Base-by-base conservation (phyloP, 2,797 vertebrate species). In the Manis crassicaudata region DNA sequence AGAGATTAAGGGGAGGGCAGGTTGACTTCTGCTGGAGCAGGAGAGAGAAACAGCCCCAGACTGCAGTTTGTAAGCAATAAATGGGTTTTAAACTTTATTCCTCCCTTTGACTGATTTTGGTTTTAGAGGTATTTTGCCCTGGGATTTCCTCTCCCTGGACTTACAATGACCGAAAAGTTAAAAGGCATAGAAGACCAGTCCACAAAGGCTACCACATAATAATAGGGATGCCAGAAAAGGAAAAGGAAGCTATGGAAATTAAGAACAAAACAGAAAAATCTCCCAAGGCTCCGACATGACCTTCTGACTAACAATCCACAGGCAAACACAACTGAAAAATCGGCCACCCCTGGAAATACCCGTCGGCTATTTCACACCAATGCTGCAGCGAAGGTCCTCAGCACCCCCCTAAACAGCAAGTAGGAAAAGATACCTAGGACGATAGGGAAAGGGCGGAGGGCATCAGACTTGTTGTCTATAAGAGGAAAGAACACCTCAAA, bases 111-210 rank as follows among this genome's bases (percentile, higher is more conserved):
- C 46, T 46, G 46, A 11, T 46, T 46, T 46, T 46, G 46, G 46
- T 46, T 46, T 46, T 46, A 46, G 46, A 46, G 46, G 46, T 46
- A 46, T 46, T 46, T 46, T 46, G 46, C 46, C 46, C 46, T 2
- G 46, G 46, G 46, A 46, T 46, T 46, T 46, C 46, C 10, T 46
- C 46, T 46, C 46, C 46, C 46, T 46, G 46, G 46, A 46, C 46
- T 46, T 46, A 46, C 46, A 46, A 46, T 46, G 58, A 89, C 4
- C 90, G 50, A 56, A 96, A 96, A 80, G 13, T 35, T 94, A 80
- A 88, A 52, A 92, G 32, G 14, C 21, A 77, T 5, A 43, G 32
- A 94, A 14, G 14, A 87, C 32, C 4, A 50, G n/a, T 21, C 58
- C 56, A 67, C 21, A 43, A 73, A 84, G 46, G 32, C 50, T 13